Evolutionary conservation across 2,113 vertebrate species (phyloP).

Genomic region (Pangasianodon gigas): DNA sequence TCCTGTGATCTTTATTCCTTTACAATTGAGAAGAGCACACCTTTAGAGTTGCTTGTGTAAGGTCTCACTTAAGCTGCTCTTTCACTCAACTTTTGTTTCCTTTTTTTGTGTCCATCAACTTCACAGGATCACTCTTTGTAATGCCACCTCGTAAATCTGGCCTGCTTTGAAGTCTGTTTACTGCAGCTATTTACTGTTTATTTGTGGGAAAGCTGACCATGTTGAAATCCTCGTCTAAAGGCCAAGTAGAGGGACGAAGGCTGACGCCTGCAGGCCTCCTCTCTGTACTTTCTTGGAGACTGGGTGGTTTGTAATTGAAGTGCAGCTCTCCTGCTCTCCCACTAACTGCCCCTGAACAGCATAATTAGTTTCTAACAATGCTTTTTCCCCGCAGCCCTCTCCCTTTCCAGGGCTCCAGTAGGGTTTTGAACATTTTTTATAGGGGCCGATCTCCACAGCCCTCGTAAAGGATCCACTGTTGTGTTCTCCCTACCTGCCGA

Average conservation of each 20-base stretch:
- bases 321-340: conserved; percentile 58
- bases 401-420: conserved; percentile 52
- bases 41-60: background rate
- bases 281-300: conserved; percentile 62
- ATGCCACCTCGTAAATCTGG: background rate
- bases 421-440: conserved; percentile 73
- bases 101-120: background rate
- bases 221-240: background rate
- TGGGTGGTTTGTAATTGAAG: conserved; percentile 67
- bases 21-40: background rate
- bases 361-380: conserved; percentile 68
- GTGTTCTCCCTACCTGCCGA: conserved; percentile 77
- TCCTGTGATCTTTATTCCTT: background rate
- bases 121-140: background rate
- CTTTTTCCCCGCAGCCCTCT: conserved; percentile 43
- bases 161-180: conserved; percentile 23
- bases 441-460: conserved; percentile 59
- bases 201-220: background rate
- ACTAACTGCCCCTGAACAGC: conserved; percentile 68
- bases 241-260: background rate
- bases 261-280: conserved; percentile 33
- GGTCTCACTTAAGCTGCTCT: background rate
- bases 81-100: background rate
- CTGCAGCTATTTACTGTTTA: conserved; percentile 18
- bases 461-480: conserved; percentile 74